A percentile compares a stretch with the other conserved stretches of the same genome.
These are phyloP conservation scores for Kuschelorhynchus macadamiae DNA, from an alignment of 2,888 invertebrate species.

Conservation along the genomic window DNA sequence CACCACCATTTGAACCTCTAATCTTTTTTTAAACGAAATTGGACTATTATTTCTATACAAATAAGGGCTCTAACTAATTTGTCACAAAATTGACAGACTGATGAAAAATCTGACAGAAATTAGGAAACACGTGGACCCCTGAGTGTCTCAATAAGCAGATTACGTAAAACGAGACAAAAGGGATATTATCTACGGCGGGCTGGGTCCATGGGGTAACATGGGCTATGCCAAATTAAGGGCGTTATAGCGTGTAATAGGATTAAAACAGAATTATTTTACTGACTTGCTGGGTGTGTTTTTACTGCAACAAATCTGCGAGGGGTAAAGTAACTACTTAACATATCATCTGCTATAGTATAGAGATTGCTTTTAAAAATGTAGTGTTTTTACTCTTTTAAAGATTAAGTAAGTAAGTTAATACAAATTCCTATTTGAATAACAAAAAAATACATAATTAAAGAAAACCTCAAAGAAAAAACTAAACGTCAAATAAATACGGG, in stretches of 20 bases:
- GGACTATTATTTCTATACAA: too few species aligned
- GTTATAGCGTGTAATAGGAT: conserved; percentile 57
- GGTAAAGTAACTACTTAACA: too few species aligned
- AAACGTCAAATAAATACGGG: too few species aligned
- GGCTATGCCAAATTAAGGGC: conserved; percentile 53
- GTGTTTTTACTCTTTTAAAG: too few species aligned
- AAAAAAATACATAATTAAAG: too few species aligned
- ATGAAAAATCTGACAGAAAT: conserved; percentile 35
- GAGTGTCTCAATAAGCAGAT: conserved; percentile 30
- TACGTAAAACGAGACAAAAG: conserved; percentile 37
- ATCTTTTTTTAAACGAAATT: too few species aligned
- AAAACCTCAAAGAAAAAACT: too few species aligned
- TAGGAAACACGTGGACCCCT: conserved; percentile 41
- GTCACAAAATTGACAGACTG: conserved; percentile 19
- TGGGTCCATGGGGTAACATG: neutral
- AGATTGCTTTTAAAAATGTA: too few species aligned
- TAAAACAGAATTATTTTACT: conserved; percentile 44
- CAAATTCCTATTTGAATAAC: conserved; percentile 21
- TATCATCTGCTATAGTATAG: too few species aligned
- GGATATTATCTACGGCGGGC: conserved; percentile 34
- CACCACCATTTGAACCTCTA: too few species aligned
- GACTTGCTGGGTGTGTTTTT: conserved; percentile 1
- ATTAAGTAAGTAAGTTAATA: too few species aligned
- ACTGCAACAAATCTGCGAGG: neutral
- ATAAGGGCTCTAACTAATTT: conserved; percentile 2